A percentile compares a stretch with the other conserved stretches of the same genome.
These are phyloP conservation scores for Maniola hyperantus DNA, from an alignment of 2,888 invertebrate genomes.

Conservation along the genomic window DNA sequence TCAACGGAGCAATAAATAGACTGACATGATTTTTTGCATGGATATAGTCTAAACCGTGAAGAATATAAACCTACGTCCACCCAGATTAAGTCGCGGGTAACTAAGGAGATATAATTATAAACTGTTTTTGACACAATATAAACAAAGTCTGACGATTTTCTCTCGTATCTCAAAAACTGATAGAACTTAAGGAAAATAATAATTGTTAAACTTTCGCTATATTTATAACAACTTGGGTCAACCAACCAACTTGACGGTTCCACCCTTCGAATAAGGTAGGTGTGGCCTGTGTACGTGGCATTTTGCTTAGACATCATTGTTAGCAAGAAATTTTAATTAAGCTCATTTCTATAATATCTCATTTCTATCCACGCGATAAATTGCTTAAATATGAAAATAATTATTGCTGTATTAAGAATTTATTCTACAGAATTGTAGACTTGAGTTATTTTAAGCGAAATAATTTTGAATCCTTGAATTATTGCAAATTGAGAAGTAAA, in stretches of 20 bases:
- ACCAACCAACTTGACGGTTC: constrained; percentile 49
- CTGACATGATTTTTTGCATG: too few species aligned
- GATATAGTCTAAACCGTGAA: too few species aligned
- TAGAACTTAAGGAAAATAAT: background rate
- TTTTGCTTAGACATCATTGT: constrained; percentile 69
- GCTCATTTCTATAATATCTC: constrained; percentile 59
- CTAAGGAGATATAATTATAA: too few species aligned
- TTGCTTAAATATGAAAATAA: constrained; percentile 7
- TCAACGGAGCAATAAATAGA: too few species aligned
- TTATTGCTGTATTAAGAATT: constrained; percentile 9
- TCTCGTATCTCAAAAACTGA: too few species aligned
- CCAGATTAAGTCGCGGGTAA: too few species aligned
- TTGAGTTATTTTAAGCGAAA: background rate
- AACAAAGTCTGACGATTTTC: background rate
- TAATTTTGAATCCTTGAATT: constrained; percentile 2
- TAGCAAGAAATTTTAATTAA: constrained; percentile 74
- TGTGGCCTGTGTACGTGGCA: too few species aligned
- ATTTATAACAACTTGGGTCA: constrained; percentile 38
- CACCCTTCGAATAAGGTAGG: constrained; percentile 63
- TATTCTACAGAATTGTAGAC: background rate
- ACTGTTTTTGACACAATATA: too few species aligned
- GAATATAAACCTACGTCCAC: too few species aligned
- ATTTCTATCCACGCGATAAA: constrained; percentile 3
- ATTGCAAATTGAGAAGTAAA: background rate
- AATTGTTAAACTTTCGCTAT: background rate